phyloP scores from a whole-genome alignment of 2,888 invertebrate genomes.

The Euproctis similis region DNA sequence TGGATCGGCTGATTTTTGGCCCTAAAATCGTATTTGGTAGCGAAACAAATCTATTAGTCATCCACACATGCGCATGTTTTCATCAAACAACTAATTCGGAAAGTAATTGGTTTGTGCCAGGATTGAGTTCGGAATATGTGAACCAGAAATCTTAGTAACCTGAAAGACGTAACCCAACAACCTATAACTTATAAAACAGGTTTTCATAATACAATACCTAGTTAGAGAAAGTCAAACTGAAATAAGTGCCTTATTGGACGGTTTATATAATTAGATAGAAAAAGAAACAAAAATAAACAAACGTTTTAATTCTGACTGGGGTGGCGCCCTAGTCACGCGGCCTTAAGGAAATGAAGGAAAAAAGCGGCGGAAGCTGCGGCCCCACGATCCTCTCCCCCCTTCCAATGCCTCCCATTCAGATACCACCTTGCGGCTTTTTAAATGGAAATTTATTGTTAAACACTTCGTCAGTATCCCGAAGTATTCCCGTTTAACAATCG shows the following conservation, averaged over 20 bases:
- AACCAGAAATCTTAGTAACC: too few relatives aligned
- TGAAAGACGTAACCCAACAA: too few relatives aligned
- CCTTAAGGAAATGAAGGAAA: slow-evolving; percentile 73
- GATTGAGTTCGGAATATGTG: too few relatives aligned
- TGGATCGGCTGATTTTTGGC: too few relatives aligned
- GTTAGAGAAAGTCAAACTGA: too few relatives aligned
- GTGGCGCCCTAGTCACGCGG: slow-evolving; percentile 62
- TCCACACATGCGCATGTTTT: too few relatives aligned
- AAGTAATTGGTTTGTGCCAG: too few relatives aligned
- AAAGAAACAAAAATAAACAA: slow-evolving; percentile 43
- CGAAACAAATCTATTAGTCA: too few relatives aligned
- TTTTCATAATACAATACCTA: too few relatives aligned
- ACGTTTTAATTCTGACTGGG: slow-evolving; percentile 62
- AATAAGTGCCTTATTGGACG: slow-evolving; percentile 29
- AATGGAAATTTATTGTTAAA: slow-evolving; percentile 76
- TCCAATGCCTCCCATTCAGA: slow-evolving; percentile 9
- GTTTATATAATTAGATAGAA: slow-evolving; percentile 31
- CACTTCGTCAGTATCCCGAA: slow-evolving; percentile 66
- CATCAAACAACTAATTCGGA: too few relatives aligned
- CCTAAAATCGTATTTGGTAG: too few relatives aligned
- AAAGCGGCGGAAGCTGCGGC: slow-evolving; percentile 66
- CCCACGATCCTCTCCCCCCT: slow-evolving; percentile 29
- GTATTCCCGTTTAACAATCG: slow-evolving; percentile 49
- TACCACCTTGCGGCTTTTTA: slow-evolving; percentile 67
- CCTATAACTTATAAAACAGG: too few relatives aligned